phyloP scores from a whole-genome alignment of 2,113 vertebrate genomes.

The Cichladusa arquata region DNA sequence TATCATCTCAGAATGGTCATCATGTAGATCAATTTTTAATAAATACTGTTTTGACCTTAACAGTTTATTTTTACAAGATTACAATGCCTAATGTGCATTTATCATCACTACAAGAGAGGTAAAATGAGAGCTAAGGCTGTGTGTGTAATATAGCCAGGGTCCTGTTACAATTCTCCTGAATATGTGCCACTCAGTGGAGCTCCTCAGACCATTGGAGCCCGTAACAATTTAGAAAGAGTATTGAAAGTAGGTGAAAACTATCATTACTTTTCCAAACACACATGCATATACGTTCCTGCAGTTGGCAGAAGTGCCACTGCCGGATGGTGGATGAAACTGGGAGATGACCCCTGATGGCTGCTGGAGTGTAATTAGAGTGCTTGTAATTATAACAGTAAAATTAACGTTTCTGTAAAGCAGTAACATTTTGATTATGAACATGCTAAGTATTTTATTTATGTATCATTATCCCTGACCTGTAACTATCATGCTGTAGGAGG shows the following conservation, averaged over 20 bases:
- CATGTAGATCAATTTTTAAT: background rate
- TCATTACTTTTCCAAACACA: background rate
- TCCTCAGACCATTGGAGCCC: background rate
- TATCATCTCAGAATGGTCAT: background rate
- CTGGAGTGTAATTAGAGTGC: background rate
- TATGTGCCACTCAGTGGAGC: background rate
- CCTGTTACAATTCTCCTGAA: background rate
- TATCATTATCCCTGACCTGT: conserved; percentile 11
- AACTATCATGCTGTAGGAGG: background rate
- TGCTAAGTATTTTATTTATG: conserved; percentile 17
- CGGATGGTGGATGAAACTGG: background rate
- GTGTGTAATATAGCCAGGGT: background rate
- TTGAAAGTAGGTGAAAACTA: background rate
- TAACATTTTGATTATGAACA: conserved; percentile 35
- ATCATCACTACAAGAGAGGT: background rate
- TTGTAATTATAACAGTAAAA: conserved; percentile 37
- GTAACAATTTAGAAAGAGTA: background rate
- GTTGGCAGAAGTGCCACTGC: background rate
- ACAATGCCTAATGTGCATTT: background rate
- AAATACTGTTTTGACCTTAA: background rate
- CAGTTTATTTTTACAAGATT: background rate
- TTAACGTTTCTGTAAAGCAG: background rate
- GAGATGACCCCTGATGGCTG: conserved; percentile 7
- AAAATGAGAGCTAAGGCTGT: background rate
- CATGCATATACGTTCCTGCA: background rate